A percentile compares a stretch with the other conserved stretches of the same genome.
These are phyloP conservation scores for Glyphotaelius pellucidus DNA, from an alignment of 2,888 invertebrate species.

Conservation along the genomic window DNA sequence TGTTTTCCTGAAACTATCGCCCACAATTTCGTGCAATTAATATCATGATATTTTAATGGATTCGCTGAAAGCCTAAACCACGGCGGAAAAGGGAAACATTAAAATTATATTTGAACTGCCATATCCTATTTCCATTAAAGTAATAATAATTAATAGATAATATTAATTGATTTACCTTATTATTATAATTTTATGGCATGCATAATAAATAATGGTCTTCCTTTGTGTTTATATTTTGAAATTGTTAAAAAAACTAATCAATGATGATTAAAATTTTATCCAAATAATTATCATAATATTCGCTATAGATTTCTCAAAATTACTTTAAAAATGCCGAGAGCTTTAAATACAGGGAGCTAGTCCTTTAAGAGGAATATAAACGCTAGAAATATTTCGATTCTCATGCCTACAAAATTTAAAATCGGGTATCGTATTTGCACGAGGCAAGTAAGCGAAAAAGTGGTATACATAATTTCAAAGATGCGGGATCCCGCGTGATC, in stretches of 20 bases:
- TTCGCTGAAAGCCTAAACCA: background rate
- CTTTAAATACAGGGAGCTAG: no score
- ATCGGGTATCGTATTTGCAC: no score
- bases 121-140: background rate
- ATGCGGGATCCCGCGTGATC: no score
- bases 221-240: background rate
- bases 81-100: slow-evolving; percentile 12
- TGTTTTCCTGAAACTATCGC: background rate
- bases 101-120: slow-evolving; percentile 10
- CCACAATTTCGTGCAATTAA: background rate
- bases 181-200: background rate
- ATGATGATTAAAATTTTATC: no score
- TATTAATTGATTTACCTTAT: background rate
- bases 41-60: background rate
- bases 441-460: no score
- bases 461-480: no score
- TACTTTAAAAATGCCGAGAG: no score
- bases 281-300: no score
- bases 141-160: background rate
- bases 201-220: background rate
- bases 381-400: no score
- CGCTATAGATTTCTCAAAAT: no score
- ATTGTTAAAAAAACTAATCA: background rate
- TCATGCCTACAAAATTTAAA: no score
- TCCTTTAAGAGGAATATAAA: no score